Evolutionary conservation across 2,113 vertebrate species (phyloP), one percentile per base, ranked within the genome.

Genomic region (Patagioenas fasciata): DNA sequence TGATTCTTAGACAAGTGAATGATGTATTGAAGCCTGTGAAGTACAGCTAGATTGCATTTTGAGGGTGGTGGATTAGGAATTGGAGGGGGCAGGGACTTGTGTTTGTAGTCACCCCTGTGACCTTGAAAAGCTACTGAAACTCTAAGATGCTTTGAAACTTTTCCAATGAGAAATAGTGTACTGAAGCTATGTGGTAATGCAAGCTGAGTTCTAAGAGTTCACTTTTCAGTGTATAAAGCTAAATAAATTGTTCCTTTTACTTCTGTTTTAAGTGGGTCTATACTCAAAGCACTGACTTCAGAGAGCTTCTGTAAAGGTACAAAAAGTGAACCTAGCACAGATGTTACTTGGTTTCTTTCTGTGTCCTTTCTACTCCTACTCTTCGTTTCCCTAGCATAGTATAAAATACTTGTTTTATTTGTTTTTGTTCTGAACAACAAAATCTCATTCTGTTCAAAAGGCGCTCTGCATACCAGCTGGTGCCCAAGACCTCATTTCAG

Each of bases 81-180:
- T 94, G 85, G 32, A 93, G 65, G 15, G 38, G 36, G 70, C 16
- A 57, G 62, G 57, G 51, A 44, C 10, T 64, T 88, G 17, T 36
- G 57, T 86, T 85, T 93, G 74, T 40, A 51, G 51, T 77, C 4
- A 3, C 38, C 75, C 48, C 88, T 48, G 38, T 95, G 91, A 93
- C 94, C 91, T 85, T 93, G 85, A 73, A 91, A 95, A 95, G 67
- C 82, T 83, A 71, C 51, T 74, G 85, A 69, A 95, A 87, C 62
- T 62, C 40, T 81, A 28, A 82, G 32, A n/a, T 85, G 50, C 78
- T 85, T 91, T 77, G 71, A 36, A 73, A 91, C 77, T 80, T 87
- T 48, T 56, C 47, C 60, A 51, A 38, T 73, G 74, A 75, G 42
- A 88, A 88, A 29, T 91, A 42, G 21, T 57, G 26, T 56, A 32